A percentile compares a stretch with the other conserved stretches of the same genome.
phyloP scores from a whole-genome alignment of 2,113 vertebrate species.

The Bothrops jararaca region DNA sequence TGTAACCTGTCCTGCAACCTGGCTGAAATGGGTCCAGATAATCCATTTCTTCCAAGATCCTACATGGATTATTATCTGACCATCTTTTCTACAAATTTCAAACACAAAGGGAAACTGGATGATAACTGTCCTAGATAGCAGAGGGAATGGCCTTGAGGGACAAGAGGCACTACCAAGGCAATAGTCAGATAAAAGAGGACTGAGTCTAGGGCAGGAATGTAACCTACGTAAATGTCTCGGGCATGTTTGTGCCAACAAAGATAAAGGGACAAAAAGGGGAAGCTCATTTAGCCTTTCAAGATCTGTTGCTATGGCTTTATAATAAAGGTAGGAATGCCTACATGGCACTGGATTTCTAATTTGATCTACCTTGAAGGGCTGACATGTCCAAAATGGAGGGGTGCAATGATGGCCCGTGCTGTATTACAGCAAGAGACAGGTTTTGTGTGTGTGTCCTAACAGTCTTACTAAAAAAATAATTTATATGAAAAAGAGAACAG shows the following conservation, averaged over 20 bases:
- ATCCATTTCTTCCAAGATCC: neutral
- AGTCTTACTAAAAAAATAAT: neutral
- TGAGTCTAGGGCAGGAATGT: neutral
- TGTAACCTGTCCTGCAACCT: neutral
- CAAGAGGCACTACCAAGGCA: neutral
- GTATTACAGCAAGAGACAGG: neutral
- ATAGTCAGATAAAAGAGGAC: neutral
- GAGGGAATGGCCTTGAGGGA: neutral
- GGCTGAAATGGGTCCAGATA: neutral
- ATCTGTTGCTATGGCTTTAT: neutral
- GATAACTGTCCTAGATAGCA: neutral
- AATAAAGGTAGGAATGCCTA: neutral
- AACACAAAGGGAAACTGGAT: neutral
- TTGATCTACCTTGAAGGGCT: neutral
- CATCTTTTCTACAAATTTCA: neutral
- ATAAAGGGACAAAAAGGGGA: neutral
- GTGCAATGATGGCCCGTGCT: neutral
- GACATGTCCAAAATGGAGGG: neutral
- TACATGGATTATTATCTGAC: neutral
- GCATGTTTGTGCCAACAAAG: neutral
- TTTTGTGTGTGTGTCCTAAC: neutral
- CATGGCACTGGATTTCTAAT: neutral
- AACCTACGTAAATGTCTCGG: neutral
- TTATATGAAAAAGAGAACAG: neutral
- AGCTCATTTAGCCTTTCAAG: neutral